Percentiles rank a stretch among this genome's conserved stretches.
phyloP scores from a whole-genome alignment of 2,113 vertebrate species.

The Morone chrysops region DNA sequence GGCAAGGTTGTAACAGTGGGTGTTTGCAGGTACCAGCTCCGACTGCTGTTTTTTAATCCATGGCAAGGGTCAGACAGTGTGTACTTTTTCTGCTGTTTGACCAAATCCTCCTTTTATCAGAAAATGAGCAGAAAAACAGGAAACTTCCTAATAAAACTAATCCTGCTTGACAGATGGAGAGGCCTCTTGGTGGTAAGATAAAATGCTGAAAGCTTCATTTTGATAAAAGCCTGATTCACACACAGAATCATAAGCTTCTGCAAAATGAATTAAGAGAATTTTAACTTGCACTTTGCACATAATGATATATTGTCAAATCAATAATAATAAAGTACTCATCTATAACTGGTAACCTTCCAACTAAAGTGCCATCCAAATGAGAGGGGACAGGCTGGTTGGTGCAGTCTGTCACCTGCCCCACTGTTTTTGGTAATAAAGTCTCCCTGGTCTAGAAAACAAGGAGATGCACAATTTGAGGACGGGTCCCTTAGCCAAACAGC shows the following conservation, averaged over 20 bases:
- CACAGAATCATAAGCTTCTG: not conserved
- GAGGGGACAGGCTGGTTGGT: slow-evolving; percentile 17
- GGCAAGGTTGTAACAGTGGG: slow-evolving; percentile 34
- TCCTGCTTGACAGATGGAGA: slow-evolving; percentile 37
- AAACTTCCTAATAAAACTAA: slow-evolving; percentile 47
- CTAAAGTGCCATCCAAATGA: slow-evolving; percentile 3
- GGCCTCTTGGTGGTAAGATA: slow-evolving; percentile 17
- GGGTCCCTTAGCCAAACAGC: slow-evolving; percentile 49
- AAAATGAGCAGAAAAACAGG: slow-evolving; percentile 38
- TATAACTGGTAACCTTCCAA: not conserved
- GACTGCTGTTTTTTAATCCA: slow-evolving; percentile 49
- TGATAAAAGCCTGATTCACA: slow-evolving; percentile 22
- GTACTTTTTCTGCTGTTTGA: slow-evolving; percentile 17
- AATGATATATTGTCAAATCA: slow-evolving; percentile 1
- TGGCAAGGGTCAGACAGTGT: slow-evolving; percentile 53
- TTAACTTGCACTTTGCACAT: not conserved
- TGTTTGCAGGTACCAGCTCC: slow-evolving; percentile 36
- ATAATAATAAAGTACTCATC: not conserved
- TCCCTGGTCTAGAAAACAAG: slow-evolving; percentile 28
- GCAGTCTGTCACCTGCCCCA: slow-evolving; percentile 47
- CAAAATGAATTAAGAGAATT: not conserved
- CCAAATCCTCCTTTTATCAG: slow-evolving; percentile 45
- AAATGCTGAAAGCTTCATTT: slow-evolving; percentile 26
- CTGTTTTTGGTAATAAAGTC: slow-evolving; percentile 29
- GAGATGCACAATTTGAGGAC: slow-evolving; percentile 27